phyloP scores from a whole-genome alignment of 2,888 invertebrate genomes.

The Ectemnius cavifrons region DNA sequence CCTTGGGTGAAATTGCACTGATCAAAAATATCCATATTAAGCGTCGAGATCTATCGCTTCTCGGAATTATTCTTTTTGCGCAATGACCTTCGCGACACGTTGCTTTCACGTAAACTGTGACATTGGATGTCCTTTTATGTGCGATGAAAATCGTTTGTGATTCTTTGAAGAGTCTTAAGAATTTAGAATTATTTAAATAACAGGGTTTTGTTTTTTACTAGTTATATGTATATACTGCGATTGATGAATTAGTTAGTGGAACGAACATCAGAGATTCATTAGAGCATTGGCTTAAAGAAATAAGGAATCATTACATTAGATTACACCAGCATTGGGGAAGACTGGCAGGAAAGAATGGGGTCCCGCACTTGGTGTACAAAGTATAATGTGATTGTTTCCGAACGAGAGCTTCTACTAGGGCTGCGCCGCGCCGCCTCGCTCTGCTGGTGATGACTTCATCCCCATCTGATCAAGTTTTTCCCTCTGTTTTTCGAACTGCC shows the following conservation, averaged over 20 bases:
- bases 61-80: too few relatives aligned
- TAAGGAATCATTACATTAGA: constrained; percentile 71
- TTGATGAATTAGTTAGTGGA: constrained; percentile 45
- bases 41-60: background rate
- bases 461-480: constrained; percentile 58
- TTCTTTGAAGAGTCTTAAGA: too few relatives aligned
- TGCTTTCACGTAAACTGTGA: too few relatives aligned
- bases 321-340: constrained; percentile 49
- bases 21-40: constrained; percentile 17
- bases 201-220: too few relatives aligned
- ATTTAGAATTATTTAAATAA: too few relatives aligned
- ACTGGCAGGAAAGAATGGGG: constrained; percentile 29
- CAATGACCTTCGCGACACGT: too few relatives aligned
- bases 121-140: too few relatives aligned
- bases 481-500: constrained; percentile 39
- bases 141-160: too few relatives aligned
- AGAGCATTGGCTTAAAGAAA: constrained; percentile 64
- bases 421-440: constrained; percentile 42
- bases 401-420: constrained; percentile 65
- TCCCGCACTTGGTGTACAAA: constrained; percentile 64
- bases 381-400: constrained; percentile 78
- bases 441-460: constrained; percentile 72
- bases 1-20: background rate
- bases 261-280: constrained; percentile 52
- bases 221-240: background rate